A percentile compares a stretch with the other conserved stretches of the same genome.
These are phyloP conservation scores for Pocillopora verrucosa DNA, from an alignment of 64 coral and sea anemone species.

Conservation along the genomic window DNA sequence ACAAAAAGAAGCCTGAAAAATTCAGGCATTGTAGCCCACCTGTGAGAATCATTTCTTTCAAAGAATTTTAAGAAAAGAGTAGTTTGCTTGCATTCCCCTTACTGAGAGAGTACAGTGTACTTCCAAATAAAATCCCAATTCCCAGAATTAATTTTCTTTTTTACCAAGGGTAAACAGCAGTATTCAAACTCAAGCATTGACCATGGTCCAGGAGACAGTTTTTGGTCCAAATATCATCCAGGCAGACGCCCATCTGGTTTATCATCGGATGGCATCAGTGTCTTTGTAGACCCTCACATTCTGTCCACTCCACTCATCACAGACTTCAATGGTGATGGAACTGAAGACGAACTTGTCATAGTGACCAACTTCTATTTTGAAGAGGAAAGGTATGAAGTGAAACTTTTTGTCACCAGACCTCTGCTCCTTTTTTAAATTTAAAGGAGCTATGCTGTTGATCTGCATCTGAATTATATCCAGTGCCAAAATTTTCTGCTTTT, in stretches of 20 bases:
- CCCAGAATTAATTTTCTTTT: not conserved
- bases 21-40: too few relatives aligned
- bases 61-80: too few relatives aligned
- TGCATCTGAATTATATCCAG: too few relatives aligned
- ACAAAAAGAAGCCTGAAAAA: too few relatives aligned
- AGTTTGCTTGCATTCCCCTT: too few relatives aligned
- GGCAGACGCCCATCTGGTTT: constrained; percentile 67
- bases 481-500: too few relatives aligned
- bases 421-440: too few relatives aligned
- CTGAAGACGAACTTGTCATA: constrained; percentile 79
- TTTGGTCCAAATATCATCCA: constrained; percentile 65
- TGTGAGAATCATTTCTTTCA: too few relatives aligned
- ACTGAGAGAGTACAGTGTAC: too few relatives aligned
- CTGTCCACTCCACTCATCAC: constrained; percentile 87
- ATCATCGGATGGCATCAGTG: constrained; percentile 47
- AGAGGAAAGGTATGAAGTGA: constrained; percentile 61
- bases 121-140: too few relatives aligned
- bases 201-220: not conserved
- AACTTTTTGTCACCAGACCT: not conserved
- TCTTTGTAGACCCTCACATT: constrained; percentile 90
- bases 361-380: constrained; percentile 95
- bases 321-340: constrained; percentile 84
- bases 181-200: constrained; percentile 8
- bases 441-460: too few relatives aligned
- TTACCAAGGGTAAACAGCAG: not conserved